Percentiles rank a stretch among this genome's conserved stretches.
Conservation (phyloP, 1,140 invertebrate species). For the Armadillidium nasatum region DNA sequence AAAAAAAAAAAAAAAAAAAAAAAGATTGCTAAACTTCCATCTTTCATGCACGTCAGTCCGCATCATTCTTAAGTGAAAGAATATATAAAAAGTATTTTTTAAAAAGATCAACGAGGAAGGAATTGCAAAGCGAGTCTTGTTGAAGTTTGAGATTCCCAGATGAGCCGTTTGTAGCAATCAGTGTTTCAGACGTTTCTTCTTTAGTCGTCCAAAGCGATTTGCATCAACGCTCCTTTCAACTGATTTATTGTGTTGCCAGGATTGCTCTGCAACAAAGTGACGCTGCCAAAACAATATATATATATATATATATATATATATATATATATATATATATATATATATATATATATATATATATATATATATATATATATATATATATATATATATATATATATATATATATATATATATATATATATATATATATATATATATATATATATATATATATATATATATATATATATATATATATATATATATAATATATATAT, state of each 20-base stretch:
- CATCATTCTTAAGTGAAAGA: neutral
- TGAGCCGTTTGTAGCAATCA: neutral
- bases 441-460: too few species aligned
- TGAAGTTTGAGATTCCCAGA: neutral
- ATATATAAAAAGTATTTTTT: neutral
- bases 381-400: too few species aligned
- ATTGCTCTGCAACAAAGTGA: neutral
- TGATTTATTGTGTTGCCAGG: slow-evolving; percentile 4
- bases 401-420: too few species aligned
- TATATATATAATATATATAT: too few species aligned
- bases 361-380: neutral
- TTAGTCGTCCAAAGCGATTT: neutral
- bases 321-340: neutral
- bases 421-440: slow-evolving; percentile 6
- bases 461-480: too few species aligned
- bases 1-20: too few species aligned
- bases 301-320: neutral
- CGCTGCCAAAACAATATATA: neutral
- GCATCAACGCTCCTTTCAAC: neutral
- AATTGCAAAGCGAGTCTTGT: neutral
- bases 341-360: neutral
- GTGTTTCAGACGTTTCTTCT: neutral
- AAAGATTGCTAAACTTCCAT: too few species aligned
- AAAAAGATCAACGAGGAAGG: too few species aligned
- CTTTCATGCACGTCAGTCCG: too few species aligned